phyloP scores from a whole-genome alignment of 2,797 vertebrate species.

The Squalus acanthias region DNA sequence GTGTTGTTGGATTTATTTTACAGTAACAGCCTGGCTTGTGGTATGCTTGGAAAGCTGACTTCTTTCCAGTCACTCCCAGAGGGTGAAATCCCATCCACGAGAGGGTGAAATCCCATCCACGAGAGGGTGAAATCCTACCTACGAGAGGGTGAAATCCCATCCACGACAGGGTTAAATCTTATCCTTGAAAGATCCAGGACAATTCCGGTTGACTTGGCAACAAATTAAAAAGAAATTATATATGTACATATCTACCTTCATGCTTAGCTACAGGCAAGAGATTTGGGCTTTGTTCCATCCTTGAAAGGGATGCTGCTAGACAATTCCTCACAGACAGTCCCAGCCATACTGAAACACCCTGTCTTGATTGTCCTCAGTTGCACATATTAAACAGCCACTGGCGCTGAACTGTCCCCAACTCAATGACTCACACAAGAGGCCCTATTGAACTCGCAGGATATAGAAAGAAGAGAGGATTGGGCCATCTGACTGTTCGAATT shows the following conservation, averaged over 20 bases:
- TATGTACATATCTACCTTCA: background rate
- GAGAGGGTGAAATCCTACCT: background rate
- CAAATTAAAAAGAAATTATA: slow-evolving; percentile 28
- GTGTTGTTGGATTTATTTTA: background rate
- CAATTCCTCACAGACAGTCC: background rate
- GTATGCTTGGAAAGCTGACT: background rate
- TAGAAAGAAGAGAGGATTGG: background rate
- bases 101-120: background rate
- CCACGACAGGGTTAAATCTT: background rate
- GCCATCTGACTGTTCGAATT: background rate
- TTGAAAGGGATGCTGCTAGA: background rate
- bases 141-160: background rate
- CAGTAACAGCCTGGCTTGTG: background rate
- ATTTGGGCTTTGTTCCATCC: background rate
- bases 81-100: background rate
- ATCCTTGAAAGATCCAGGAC: background rate
- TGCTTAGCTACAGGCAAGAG: background rate
- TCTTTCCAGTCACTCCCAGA: background rate
- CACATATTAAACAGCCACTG: background rate
- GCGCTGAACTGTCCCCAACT: background rate
- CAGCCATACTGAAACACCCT: background rate
- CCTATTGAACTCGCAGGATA: background rate
- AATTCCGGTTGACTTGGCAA: background rate
- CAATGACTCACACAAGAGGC: background rate
- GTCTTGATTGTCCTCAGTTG: background rate